Evolutionary conservation across 2,888 invertebrate genomes (phyloP).

Genomic region (Leucophenga maculata): DNA sequence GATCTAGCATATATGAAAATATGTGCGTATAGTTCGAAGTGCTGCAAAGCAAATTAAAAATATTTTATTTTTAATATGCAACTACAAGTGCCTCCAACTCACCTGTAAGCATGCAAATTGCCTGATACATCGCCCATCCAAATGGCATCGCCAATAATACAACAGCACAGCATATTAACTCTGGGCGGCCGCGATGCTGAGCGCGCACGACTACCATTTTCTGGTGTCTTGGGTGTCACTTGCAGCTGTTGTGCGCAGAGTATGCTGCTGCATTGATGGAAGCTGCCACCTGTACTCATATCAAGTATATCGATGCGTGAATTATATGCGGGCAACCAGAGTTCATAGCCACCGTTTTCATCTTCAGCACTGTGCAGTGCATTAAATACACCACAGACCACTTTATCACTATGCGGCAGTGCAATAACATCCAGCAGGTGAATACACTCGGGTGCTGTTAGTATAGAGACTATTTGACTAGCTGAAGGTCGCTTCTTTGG

Average conservation of each 20-base stretch:
- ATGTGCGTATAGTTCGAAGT: slow-evolving; percentile 75
- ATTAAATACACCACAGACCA: slow-evolving; percentile 76
- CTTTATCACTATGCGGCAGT: slow-evolving; percentile 79
- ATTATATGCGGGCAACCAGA: slow-evolving; percentile 83
- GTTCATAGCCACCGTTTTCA: slow-evolving; percentile 78
- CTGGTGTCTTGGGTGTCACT: slow-evolving; percentile 50
- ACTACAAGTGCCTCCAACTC: too few species aligned
- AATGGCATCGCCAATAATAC: slow-evolving; percentile 82
- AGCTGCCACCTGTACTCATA: slow-evolving; percentile 74
- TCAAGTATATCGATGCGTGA: slow-evolving; percentile 78
- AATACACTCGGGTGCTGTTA: slow-evolving; percentile 94
- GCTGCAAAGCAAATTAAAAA: slow-evolving; percentile 62
- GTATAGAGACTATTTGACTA: slow-evolving; percentile 93
- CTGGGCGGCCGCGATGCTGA: slow-evolving; percentile 60
- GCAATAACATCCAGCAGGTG: slow-evolving; percentile 86
- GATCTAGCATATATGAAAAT: slow-evolving; percentile 81
- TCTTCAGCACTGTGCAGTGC: slow-evolving; percentile 73
- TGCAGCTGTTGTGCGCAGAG: slow-evolving; percentile 64
- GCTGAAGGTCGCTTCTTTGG: slow-evolving; percentile 91
- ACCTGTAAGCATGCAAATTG: slow-evolving; percentile 87
- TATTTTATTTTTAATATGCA: not conserved
- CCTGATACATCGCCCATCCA: slow-evolving; percentile 94
- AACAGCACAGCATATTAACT: slow-evolving; percentile 73
- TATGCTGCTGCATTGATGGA: slow-evolving; percentile 77
- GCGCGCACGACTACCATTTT: slow-evolving; percentile 50